These are phyloP conservation scores for Cyanoliseus patagonus DNA, from an alignment of 2,113 vertebrate species.

Conservation along the genomic window DNA sequence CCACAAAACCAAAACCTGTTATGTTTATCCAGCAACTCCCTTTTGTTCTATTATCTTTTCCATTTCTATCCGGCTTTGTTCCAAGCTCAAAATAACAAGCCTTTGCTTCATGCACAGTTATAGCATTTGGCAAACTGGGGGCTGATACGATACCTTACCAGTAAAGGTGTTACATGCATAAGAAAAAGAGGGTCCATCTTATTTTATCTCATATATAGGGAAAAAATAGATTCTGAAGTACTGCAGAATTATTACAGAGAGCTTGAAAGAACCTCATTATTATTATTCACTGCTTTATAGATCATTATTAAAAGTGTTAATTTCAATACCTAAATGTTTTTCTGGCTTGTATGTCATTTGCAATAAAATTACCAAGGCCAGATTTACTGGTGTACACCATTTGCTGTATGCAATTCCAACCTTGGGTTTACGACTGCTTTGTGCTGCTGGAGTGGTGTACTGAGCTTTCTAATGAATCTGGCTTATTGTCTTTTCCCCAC, in stretches of 20 bases:
- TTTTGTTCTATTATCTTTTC: not conserved
- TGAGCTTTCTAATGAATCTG: slow-evolving; percentile 33
- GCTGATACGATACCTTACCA: not conserved
- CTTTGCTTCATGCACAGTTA: not conserved
- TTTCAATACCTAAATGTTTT: slow-evolving; percentile 57
- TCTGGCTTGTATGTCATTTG: slow-evolving; percentile 10
- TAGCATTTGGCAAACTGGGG: not conserved
- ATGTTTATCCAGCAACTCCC: not conserved
- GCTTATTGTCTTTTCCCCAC: slow-evolving; percentile 4
- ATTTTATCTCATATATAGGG: not conserved
- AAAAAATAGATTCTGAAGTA: not conserved
- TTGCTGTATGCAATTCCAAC: not conserved
- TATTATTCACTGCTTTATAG: not conserved
- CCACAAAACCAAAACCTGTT: not conserved
- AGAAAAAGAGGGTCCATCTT: not conserved
- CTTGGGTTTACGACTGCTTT: not conserved
- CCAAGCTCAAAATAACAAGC: not conserved
- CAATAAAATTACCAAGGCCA: slow-evolving; percentile 20
- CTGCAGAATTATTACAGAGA: not conserved
- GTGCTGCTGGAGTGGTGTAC: not conserved
- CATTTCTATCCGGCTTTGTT: not conserved
- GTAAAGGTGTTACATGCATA: not conserved
- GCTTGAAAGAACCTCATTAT: not conserved
- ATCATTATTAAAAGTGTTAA: slow-evolving; percentile 38
- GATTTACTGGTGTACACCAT: slow-evolving; percentile 28